Evolutionary conservation across 2,888 invertebrate species (phyloP).

Genomic region (Hyppa rectilinea): DNA sequence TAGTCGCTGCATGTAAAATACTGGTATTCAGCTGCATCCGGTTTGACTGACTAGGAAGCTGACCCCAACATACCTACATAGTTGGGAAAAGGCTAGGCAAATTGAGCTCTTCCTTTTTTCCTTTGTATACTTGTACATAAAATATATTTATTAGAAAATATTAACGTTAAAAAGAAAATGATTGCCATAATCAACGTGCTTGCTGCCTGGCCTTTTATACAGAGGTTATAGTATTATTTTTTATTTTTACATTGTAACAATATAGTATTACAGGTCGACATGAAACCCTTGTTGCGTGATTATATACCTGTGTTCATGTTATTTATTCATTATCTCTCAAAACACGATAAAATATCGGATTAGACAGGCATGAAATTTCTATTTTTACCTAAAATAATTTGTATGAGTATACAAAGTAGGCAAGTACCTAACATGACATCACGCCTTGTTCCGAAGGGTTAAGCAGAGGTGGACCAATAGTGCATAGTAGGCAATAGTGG

Average conservation of each 20-base stretch:
- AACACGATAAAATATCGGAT: conserved; percentile 26
- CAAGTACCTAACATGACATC: too few relatives aligned
- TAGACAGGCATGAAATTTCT: not conserved
- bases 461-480: too few relatives aligned
- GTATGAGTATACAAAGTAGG: not conserved
- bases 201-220: not conserved
- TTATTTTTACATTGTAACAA: conserved; percentile 7
- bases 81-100: too few relatives aligned
- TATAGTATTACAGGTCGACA: conserved; percentile 27
- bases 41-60: too few relatives aligned
- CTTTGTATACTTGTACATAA: too few relatives aligned
- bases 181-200: not conserved
- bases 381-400: not conserved
- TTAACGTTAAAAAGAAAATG: not conserved
- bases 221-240: not conserved
- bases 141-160: too few relatives aligned
- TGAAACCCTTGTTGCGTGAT: conserved; percentile 29
- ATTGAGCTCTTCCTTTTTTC: too few relatives aligned
- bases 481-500: too few relatives aligned
- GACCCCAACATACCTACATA: too few relatives aligned
- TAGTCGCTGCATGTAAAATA: too few relatives aligned
- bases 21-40: too few relatives aligned
- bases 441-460: too few relatives aligned
- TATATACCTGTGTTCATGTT: conserved; percentile 26
- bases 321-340: conserved; percentile 30